These are phyloP conservation scores for Orius laevigatus DNA, from an alignment of 1,140 invertebrate species.

Conservation along the genomic window DNA sequence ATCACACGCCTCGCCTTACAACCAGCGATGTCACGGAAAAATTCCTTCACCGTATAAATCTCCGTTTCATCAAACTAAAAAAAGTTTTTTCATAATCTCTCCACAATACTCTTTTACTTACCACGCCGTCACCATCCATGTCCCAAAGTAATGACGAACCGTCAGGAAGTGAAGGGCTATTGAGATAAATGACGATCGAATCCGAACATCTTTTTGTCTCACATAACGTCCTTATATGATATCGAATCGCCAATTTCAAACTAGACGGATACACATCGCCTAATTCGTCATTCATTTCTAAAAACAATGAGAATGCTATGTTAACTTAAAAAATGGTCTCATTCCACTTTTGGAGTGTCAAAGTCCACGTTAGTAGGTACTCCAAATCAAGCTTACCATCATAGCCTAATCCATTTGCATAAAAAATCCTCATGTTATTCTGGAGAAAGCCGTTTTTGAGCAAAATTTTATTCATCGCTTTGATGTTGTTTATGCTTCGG, in stretches of 20 bases:
- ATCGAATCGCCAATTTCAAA: slow-evolving; percentile 32
- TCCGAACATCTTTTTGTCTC: slow-evolving; percentile 31
- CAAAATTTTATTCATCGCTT: slow-evolving; percentile 29
- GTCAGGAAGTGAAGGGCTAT: slow-evolving; percentile 31
- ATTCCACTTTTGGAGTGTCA: too few species aligned
- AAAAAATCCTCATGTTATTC: slow-evolving; percentile 37
- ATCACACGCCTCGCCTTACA: slow-evolving; percentile 33
- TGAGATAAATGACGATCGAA: slow-evolving; percentile 34
- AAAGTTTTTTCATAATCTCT: background rate
- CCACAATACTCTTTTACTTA: too few species aligned
- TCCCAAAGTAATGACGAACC: slow-evolving; percentile 36
- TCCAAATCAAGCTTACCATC: slow-evolving; percentile 13
- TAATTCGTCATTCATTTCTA: too few species aligned
- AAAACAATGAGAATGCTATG: too few species aligned
- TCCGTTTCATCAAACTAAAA: slow-evolving; percentile 26
- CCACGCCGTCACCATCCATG: slow-evolving; percentile 32
- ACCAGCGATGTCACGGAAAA: slow-evolving; percentile 29
- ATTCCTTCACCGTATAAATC: slow-evolving; percentile 30
- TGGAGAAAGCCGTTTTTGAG: slow-evolving; percentile 30
- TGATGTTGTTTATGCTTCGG: slow-evolving; percentile 26
- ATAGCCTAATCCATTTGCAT: slow-evolving; percentile 30
- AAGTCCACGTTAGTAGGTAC: too few species aligned
- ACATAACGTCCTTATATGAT: slow-evolving; percentile 33
- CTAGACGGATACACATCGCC: slow-evolving; percentile 28
- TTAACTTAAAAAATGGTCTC: too few species aligned